Evolutionary conservation across 2,888 invertebrate species (phyloP).

Genomic region (Nezara viridula): DNA sequence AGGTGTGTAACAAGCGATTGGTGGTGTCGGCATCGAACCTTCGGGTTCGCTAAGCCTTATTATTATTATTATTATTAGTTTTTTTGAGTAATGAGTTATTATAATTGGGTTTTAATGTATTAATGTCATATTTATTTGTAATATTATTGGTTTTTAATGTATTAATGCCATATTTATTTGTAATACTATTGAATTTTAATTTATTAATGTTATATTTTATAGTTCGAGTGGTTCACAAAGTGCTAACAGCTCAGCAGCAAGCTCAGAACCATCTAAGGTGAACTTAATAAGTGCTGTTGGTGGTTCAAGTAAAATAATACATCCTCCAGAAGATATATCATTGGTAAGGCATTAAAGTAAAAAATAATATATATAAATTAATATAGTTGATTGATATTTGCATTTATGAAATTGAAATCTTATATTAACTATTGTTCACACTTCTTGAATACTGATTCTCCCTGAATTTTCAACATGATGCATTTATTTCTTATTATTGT

Average conservation of each 20-base stretch:
- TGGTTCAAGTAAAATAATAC: constrained; percentile 90
- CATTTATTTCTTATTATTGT: not conserved
- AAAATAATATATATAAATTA: not conserved
- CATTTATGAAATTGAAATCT: not conserved
- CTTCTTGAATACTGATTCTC: not conserved
- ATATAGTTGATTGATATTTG: not conserved
- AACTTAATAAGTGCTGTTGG: constrained; percentile 82
- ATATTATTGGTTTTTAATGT: too few relatives aligned
- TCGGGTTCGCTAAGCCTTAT: too few relatives aligned
- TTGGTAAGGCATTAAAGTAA: constrained; percentile 69
- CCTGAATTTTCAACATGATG: too few relatives aligned
- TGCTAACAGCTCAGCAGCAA: constrained; percentile 70
- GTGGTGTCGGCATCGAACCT: too few relatives aligned
- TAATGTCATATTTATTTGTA: too few relatives aligned
- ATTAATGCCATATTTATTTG: too few relatives aligned
- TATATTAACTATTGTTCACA: not conserved
- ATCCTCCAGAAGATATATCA: constrained; percentile 94
- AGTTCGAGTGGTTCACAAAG: constrained; percentile 66
- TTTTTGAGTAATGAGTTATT: too few relatives aligned
- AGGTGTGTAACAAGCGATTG: too few relatives aligned
- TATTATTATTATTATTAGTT: too few relatives aligned
- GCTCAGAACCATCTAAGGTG: constrained; percentile 68
- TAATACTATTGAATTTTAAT: not conserved
- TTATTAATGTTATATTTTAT: constrained; percentile 45
- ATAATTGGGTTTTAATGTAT: too few relatives aligned